Evolutionary conservation across 1,140 invertebrate genomes (phyloP).

Genomic region (Megathymus violae): DNA sequence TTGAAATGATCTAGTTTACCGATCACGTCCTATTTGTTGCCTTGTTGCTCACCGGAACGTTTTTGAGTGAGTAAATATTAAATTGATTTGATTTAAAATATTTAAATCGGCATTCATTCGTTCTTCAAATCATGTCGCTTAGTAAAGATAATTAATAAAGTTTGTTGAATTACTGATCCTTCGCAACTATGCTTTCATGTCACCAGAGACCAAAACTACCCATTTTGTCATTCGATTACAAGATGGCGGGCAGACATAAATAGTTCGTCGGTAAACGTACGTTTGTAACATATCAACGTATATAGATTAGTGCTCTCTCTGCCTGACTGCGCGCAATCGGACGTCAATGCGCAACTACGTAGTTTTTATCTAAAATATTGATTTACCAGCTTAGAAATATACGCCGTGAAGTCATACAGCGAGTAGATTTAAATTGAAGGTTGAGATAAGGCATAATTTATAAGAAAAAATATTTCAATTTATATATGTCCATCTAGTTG

Average conservation of each 20-base stretch:
- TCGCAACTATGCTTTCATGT: not conserved
- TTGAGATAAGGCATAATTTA: not conserved
- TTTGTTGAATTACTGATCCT: constrained; percentile 4
- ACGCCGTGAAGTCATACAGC: not conserved
- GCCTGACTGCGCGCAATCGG: constrained; percentile 47
- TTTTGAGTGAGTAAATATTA: constrained; percentile 51
- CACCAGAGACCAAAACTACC: constrained; percentile 47
- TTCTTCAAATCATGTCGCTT: not conserved
- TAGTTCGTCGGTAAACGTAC: constrained; percentile 68
- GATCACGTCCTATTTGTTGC: constrained; percentile 53
- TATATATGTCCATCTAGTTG: not conserved
- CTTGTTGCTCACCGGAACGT: constrained; percentile 50
- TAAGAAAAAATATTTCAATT: not conserved
- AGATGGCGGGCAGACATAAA: constrained; percentile 77
- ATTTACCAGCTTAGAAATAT: constrained; percentile 1
- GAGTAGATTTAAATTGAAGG: not conserved
- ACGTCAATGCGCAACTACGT: constrained; percentile 41
- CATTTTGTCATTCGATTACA: constrained; percentile 73
- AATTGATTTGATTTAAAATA: constrained; percentile 2
- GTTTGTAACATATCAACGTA: constrained; percentile 70
- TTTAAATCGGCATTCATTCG: not conserved
- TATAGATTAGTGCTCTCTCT: constrained; percentile 55
- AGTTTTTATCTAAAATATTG: constrained; percentile 21
- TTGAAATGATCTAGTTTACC: constrained; percentile 67
- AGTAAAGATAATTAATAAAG: not conserved